phyloP scores from a whole-genome alignment of 2,888 invertebrate species.

The Drosophila tanythrix region DNA sequence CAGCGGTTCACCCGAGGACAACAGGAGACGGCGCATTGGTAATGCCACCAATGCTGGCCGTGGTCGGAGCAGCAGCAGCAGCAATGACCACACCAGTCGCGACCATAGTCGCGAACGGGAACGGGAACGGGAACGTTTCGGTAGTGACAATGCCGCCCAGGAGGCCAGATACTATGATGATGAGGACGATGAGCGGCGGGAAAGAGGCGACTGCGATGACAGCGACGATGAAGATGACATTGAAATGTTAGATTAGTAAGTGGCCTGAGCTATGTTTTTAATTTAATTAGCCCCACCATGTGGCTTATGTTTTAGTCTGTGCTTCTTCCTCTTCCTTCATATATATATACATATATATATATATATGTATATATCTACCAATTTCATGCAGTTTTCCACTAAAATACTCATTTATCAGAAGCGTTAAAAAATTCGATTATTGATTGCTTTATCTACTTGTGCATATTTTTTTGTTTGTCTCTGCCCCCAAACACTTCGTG shows the following conservation, averaged over 20 bases:
- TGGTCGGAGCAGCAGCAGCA: constrained; percentile 9
- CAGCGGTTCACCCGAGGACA: constrained; percentile 12
- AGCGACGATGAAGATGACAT: constrained; percentile 78
- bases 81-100: constrained; percentile 23
- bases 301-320: constrained; percentile 7
- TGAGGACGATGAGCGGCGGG: constrained; percentile 39
- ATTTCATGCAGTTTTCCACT: neutral
- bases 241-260: constrained; percentile 83
- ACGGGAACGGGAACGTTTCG: constrained; percentile 66
- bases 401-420: neutral
- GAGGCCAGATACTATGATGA: constrained; percentile 54
- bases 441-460: neutral
- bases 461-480: neutral
- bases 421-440: neutral
- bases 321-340: neutral
- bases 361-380: neutral
- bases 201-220: constrained; percentile 51
- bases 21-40: constrained; percentile 11
- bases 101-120: constrained; percentile 55
- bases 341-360: too few relatives aligned
- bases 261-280: constrained; percentile 38
- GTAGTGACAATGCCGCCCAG: constrained; percentile 45
- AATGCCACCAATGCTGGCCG: constrained; percentile 10
- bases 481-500: neutral
- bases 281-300: constrained; percentile 39